Evolutionary conservation across 2,888 invertebrate genomes (phyloP).

Genomic region (Andrena marginata): DNA sequence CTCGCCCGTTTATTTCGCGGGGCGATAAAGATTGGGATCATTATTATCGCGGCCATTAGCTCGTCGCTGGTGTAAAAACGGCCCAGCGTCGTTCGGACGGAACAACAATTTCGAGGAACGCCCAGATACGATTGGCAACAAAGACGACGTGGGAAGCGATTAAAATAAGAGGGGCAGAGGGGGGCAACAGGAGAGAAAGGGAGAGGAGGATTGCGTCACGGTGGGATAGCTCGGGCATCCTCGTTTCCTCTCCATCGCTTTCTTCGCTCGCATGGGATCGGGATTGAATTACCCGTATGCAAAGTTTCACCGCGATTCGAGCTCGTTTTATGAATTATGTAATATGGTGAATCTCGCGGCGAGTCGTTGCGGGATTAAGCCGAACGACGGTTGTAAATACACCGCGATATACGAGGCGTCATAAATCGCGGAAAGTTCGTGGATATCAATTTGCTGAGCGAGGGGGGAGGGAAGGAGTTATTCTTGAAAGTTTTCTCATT

Average conservation of each 20-base stretch:
- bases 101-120: constrained; percentile 68
- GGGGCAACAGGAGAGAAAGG: not conserved
- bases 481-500: constrained; percentile 17
- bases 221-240: constrained; percentile 1
- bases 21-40: constrained; percentile 68
- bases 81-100: constrained; percentile 52
- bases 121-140: constrained; percentile 41
- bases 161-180: constrained; percentile 33
- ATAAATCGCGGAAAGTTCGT: constrained; percentile 34
- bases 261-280: constrained; percentile 35
- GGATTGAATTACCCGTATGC: constrained; percentile 47
- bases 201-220: constrained; percentile 16
- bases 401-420: constrained; percentile 12
- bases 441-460: constrained; percentile 32
- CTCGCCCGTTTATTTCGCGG: constrained; percentile 56
- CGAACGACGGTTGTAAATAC: constrained; percentile 13
- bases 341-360: constrained; percentile 12
- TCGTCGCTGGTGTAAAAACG: constrained; percentile 48
- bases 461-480: not conserved
- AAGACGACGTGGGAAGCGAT: constrained; percentile 50
- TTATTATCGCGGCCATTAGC: constrained; percentile 69
- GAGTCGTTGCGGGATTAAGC: constrained; percentile 13
- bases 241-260: not conserved
- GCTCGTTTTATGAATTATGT: constrained; percentile 52
- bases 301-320: constrained; percentile 47